Evolutionary conservation across 2,797 vertebrate species (phyloP).

Genomic region (Furcifer pardalis): DNA sequence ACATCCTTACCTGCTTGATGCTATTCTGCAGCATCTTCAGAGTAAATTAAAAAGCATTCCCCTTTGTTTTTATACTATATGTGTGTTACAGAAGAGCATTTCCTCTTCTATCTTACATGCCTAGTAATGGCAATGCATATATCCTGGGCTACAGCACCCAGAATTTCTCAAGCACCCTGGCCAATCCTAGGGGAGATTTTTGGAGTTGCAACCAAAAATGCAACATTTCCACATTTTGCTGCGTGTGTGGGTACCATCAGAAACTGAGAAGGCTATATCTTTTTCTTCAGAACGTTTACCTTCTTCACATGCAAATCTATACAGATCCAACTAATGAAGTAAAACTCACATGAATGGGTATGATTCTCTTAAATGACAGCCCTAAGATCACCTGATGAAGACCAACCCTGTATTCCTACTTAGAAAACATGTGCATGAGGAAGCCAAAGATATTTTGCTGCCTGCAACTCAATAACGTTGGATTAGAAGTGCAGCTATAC

Average conservation of each 20-base stretch:
- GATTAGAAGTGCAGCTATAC: too few species aligned
- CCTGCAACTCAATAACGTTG: too few species aligned
- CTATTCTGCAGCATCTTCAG: neutral
- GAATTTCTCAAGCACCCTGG: too few species aligned
- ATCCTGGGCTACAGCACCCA: too few species aligned
- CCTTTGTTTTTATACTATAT: neutral
- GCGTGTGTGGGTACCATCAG: too few species aligned
- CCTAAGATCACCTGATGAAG: neutral
- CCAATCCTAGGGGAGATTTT: too few species aligned
- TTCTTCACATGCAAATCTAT: slow-evolving; percentile 1
- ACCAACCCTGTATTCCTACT: neutral
- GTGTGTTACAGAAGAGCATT: neutral
- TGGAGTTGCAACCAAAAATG: too few species aligned
- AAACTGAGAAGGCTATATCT: neutral
- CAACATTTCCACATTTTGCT: too few species aligned
- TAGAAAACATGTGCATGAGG: neutral
- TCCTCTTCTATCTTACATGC: neutral
- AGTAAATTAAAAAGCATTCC: neutral
- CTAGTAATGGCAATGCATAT: neutral
- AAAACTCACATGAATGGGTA: neutral
- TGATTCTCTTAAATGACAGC: neutral
- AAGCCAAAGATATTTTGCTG: neutral
- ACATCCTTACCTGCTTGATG: neutral
- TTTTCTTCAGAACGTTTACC: neutral
- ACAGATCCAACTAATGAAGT: neutral